phyloP scores from a whole-genome alignment of 1,140 invertebrate genomes.

The Drosophila malerkotliana region DNA sequence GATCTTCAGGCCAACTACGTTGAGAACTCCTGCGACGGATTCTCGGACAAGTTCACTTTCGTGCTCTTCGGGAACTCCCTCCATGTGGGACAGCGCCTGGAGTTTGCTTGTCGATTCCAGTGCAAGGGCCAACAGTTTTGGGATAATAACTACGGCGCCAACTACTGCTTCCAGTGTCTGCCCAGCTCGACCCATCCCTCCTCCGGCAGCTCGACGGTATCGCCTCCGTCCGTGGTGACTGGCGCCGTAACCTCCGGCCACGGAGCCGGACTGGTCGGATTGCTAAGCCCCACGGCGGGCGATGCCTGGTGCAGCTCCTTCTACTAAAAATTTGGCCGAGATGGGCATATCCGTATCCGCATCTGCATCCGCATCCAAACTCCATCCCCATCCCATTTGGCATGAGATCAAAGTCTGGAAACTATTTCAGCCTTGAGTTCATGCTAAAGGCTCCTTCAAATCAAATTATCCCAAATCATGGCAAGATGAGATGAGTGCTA shows the following conservation, averaged over 20 bases:
- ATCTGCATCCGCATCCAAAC: slow-evolving; percentile 3
- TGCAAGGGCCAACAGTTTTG: slow-evolving; percentile 93
- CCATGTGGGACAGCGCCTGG: slow-evolving; percentile 89
- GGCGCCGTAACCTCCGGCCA: slow-evolving; percentile 57
- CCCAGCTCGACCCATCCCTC: slow-evolving; percentile 82
- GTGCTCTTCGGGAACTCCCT: slow-evolving; percentile 89
- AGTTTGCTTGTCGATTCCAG: slow-evolving; percentile 93
- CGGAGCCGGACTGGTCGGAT: slow-evolving; percentile 52
- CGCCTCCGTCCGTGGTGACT: slow-evolving; percentile 67
- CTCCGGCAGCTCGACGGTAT: slow-evolving; percentile 48
- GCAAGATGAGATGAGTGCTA: slow-evolving; percentile 3
- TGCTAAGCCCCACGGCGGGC: slow-evolving; percentile 79
- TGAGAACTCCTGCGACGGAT: slow-evolving; percentile 94
- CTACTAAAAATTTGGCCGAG: slow-evolving; percentile 54
- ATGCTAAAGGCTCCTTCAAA: slow-evolving; percentile 11
- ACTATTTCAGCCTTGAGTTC: slow-evolving; percentile 20
- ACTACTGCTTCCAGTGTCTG: slow-evolving; percentile 94
- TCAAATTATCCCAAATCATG: slow-evolving; percentile 9
- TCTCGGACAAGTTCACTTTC: slow-evolving; percentile 95
- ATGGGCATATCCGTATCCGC: slow-evolving; percentile 23
- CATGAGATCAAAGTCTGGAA: slow-evolving; percentile 30
- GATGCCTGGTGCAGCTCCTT: slow-evolving; percentile 83
- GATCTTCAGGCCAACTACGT: slow-evolving; percentile 94
- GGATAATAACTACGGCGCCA: slow-evolving; percentile 94
- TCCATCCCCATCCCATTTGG: slow-evolving; percentile 13